These are phyloP conservation scores for Mesembrinibis cayennensis DNA, from an alignment of 2,113 vertebrate genomes.

Conservation along the genomic window DNA sequence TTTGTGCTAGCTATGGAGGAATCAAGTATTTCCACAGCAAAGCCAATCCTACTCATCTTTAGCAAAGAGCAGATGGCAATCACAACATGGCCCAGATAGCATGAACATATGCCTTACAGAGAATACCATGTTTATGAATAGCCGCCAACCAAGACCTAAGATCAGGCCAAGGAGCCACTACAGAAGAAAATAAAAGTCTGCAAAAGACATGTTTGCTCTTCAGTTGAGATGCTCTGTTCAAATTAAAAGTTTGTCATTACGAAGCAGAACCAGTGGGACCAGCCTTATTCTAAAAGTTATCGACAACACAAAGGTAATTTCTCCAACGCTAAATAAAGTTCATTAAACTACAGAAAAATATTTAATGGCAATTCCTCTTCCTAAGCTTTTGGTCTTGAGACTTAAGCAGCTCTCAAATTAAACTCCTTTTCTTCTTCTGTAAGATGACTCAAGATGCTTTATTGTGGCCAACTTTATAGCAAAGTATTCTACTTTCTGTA, in stretches of 20 bases:
- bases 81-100: neutral
- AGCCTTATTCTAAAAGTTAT: neutral
- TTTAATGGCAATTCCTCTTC: neutral
- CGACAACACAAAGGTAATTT: neutral
- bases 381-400: neutral
- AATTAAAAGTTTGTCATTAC: neutral
- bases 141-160: neutral
- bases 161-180: neutral
- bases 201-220: neutral
- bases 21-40: neutral
- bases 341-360: neutral
- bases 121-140: neutral
- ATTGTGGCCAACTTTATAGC: neutral
- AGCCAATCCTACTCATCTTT: neutral
- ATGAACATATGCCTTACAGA: neutral
- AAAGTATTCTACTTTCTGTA: neutral
- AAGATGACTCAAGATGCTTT: neutral
- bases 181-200: neutral
- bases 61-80: neutral
- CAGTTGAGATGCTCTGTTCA: neutral
- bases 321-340: neutral
- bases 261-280: neutral
- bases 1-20: neutral
- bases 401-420: neutral
- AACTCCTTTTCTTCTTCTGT: neutral